Evolutionary conservation across 2,888 invertebrate genomes (phyloP).

Genomic region (Eristalinus sepulchralis): DNA sequence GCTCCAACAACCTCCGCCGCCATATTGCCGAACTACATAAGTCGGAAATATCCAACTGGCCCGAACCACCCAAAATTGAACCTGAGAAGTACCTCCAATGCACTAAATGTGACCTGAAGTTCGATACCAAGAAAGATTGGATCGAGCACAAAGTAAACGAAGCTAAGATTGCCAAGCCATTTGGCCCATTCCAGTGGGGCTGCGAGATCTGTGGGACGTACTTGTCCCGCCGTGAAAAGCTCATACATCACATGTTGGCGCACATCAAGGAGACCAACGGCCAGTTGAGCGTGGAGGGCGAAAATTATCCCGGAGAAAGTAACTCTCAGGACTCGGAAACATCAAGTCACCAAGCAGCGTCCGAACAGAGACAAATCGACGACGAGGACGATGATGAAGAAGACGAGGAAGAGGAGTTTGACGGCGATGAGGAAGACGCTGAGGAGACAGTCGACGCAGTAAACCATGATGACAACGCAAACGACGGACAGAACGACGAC

Average conservation of each 20-base stretch:
- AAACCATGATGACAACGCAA: constrained; percentile 54
- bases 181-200: constrained; percentile 80
- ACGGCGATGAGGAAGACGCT: constrained; percentile 65
- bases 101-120: constrained; percentile 77
- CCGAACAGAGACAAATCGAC: constrained; percentile 37
- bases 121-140: constrained; percentile 79
- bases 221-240: constrained; percentile 80
- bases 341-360: constrained; percentile 42
- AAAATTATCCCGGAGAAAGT: constrained; percentile 54
- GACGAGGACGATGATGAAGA: constrained; percentile 51
- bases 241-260: constrained; percentile 80
- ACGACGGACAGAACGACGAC: constrained; percentile 67
- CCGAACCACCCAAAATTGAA: constrained; percentile 77
- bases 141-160: constrained; percentile 80
- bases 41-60: constrained; percentile 77
- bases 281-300: constrained; percentile 36
- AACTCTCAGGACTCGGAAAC: constrained; percentile 62
- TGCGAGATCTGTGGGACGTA: constrained; percentile 80
- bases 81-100: constrained; percentile 78
- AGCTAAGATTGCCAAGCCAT: constrained; percentile 78
- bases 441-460: constrained; percentile 39
- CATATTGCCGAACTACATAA: constrained; percentile 80
- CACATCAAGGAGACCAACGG: constrained; percentile 78
- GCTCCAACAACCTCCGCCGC: constrained; percentile 80
- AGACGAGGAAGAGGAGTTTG: constrained; percentile 53